phyloP scores from a whole-genome alignment of 2,113 vertebrate genomes.

The Mobula hypostoma region DNA sequence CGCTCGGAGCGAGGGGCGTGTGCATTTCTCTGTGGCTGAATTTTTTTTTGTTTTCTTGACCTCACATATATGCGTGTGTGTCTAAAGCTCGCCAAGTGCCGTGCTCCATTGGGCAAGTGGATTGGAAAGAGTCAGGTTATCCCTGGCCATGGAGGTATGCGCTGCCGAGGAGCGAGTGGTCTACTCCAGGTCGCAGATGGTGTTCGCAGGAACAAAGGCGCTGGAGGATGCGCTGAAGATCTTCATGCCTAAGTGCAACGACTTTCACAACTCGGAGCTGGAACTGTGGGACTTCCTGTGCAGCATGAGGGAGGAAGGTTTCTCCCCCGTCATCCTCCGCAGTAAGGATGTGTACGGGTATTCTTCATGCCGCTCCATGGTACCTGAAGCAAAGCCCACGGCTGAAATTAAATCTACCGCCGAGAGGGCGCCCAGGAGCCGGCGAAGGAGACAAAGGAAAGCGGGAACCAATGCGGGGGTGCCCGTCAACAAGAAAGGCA shows the following conservation, averaged over 20 bases:
- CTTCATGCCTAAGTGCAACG: conserved; percentile 65
- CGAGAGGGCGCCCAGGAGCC: conserved; percentile 19
- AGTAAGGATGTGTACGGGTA: conserved; percentile 69
- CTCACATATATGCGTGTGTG: no score
- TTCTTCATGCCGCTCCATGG: conserved; percentile 60
- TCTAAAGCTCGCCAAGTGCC: not conserved
- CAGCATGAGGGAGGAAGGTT: conserved; percentile 62
- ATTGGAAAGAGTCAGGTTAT: not conserved
- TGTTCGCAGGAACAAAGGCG: conserved; percentile 59
- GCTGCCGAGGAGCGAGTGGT: conserved; percentile 61
- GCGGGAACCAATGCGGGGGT: not conserved
- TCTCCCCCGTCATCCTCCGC: conserved; percentile 66
- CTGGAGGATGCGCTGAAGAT: conserved; percentile 65
- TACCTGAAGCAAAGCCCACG: conserved; percentile 47
- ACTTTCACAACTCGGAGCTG: conserved; percentile 68
- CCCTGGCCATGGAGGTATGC: conserved; percentile 40
- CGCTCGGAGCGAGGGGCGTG: not conserved
- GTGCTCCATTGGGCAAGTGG: not conserved
- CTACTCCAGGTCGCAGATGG: conserved; percentile 62
- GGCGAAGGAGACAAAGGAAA: conserved; percentile 1
- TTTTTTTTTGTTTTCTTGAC: not conserved
- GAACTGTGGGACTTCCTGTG: conserved; percentile 72
- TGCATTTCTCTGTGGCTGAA: not conserved
- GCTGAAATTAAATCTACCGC: not conserved
- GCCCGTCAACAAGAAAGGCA: not conserved